A percentile compares a stretch with the other conserved stretches of the same genome.
Evolutionary conservation across 2,888 invertebrate genomes (phyloP).

Genomic region (Drosophila leonis): DNA sequence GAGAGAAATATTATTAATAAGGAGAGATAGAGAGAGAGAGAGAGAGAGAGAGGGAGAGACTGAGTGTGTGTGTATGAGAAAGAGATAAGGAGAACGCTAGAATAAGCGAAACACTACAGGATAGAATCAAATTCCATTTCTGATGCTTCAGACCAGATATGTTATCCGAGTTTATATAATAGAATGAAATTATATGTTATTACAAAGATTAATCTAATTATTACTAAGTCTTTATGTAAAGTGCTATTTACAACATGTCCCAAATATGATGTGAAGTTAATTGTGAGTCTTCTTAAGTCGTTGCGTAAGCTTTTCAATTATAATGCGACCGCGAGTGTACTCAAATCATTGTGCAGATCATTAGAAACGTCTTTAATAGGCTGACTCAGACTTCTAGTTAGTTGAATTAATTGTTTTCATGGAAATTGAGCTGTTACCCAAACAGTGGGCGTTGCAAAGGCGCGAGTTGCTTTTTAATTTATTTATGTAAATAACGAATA

Average conservation of each 20-base stretch:
- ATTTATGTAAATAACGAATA: constrained; percentile 69
- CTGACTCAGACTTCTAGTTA: constrained; percentile 14
- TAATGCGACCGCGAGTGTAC: constrained; percentile 23
- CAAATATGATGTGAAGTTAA: constrained; percentile 6
- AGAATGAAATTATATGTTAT: neutral
- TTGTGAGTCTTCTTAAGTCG: constrained; percentile 26
- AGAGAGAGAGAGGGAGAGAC: neutral
- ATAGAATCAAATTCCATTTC: neutral
- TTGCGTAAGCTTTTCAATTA: constrained; percentile 50
- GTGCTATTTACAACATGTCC: neutral
- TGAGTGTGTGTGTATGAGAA: no score
- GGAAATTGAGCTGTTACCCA: constrained; percentile 68
- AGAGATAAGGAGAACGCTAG: no score
- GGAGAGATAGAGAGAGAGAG: neutral
- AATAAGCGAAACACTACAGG: neutral
- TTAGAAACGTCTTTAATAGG: constrained; percentile 68
- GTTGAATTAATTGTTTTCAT: constrained; percentile 65
- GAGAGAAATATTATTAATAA: no score
- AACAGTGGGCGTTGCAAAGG: constrained; percentile 17
- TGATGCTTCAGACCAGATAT: neutral
- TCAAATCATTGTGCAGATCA: constrained; percentile 74
- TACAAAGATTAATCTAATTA: neutral
- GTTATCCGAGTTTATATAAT: no score
- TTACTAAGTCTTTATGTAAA: neutral
- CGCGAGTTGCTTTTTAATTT: constrained; percentile 63